Evolutionary conservation across 2,113 vertebrate species (phyloP).

Genomic region (Cavia porcellus): DNA sequence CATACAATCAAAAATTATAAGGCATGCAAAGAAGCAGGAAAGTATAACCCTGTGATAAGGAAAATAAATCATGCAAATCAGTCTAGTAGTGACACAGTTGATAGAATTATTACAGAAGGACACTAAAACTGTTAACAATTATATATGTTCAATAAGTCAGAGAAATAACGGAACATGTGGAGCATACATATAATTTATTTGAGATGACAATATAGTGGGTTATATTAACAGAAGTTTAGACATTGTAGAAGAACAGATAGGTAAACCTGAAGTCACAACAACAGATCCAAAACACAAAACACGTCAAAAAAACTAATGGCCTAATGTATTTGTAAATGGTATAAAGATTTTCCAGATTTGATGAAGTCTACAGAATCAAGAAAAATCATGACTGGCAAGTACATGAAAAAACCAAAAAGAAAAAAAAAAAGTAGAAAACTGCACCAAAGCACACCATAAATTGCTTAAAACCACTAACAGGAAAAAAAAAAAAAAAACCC

Average conservation of each 20-base stretch:
- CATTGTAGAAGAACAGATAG: background rate
- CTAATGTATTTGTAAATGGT: background rate
- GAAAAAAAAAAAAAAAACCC: background rate
- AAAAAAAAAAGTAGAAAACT: background rate
- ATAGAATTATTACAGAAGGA: background rate
- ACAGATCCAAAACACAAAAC: background rate
- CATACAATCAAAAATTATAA: background rate
- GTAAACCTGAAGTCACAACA: background rate
- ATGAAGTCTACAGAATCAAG: conserved; percentile 15
- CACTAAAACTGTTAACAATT: background rate
- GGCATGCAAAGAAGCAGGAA: background rate
- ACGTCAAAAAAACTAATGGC: background rate
- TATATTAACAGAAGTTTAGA: conserved; percentile 16
- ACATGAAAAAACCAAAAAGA: background rate
- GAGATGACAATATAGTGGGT: background rate
- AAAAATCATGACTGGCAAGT: background rate
- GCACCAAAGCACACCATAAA: background rate
- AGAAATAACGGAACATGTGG: background rate
- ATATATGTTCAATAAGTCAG: background rate
- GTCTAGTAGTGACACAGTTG: background rate
- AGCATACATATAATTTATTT: background rate
- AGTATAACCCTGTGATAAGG: background rate
- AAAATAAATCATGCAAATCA: background rate
- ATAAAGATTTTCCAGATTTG: conserved; percentile 19
- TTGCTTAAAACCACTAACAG: conserved; percentile 5